Conservation (phyloP, 1,140 invertebrate genomes). For the Anoplophora glabripennis region DNA sequence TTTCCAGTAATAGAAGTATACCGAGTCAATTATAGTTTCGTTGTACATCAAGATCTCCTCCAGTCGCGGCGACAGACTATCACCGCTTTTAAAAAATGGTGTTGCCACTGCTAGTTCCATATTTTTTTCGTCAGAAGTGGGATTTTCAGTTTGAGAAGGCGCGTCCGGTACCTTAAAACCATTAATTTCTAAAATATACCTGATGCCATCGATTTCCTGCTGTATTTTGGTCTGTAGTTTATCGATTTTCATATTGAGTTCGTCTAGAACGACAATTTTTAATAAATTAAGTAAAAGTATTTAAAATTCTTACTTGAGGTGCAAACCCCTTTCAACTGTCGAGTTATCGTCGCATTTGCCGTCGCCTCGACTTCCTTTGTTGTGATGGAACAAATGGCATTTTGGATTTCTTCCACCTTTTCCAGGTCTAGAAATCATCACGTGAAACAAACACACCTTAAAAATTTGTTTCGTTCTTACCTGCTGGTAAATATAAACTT, state of each 20-base stretch:
- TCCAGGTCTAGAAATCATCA: neutral
- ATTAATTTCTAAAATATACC: slow-evolving; percentile 17
- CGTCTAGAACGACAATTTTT: slow-evolving; percentile 18
- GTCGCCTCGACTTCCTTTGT: slow-evolving; percentile 55
- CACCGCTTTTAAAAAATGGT: neutral
- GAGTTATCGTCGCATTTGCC: slow-evolving; percentile 56
- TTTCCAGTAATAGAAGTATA: slow-evolving; percentile 37
- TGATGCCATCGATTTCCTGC: slow-evolving; percentile 24
- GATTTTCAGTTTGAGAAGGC: neutral
- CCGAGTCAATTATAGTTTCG: slow-evolving; percentile 24
- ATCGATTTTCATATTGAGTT: slow-evolving; percentile 22
- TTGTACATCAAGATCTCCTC: slow-evolving; percentile 32
- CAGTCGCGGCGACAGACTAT: slow-evolving; percentile 4
- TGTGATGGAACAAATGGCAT: slow-evolving; percentile 54
- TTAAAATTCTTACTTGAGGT: slow-evolving; percentile 50
- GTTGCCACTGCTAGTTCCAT: neutral
- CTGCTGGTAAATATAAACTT: slow-evolving; percentile 4
- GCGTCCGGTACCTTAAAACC: slow-evolving; percentile 10
- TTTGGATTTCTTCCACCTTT: slow-evolving; percentile 43
- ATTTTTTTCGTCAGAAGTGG: neutral
- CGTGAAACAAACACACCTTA: neutral
- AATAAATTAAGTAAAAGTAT: neutral
- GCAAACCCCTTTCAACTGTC: slow-evolving; percentile 55
- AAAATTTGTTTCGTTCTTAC: neutral
- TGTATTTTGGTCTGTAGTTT: slow-evolving; percentile 25